Conservation (phyloP, 2,113 vertebrate species). For the Brachypteracias leptosomus region DNA sequence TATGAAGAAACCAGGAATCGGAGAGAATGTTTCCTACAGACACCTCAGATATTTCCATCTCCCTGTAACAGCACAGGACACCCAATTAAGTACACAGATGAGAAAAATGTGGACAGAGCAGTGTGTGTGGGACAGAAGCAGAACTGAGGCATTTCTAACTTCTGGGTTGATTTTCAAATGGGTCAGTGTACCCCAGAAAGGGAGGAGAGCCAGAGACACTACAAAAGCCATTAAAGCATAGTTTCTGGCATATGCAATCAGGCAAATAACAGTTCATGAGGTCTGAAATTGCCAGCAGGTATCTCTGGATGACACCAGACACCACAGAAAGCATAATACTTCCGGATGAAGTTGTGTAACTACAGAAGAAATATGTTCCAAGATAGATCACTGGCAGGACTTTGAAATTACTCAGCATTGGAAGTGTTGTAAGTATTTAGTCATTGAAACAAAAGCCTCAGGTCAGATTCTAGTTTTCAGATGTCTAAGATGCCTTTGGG, state of each 20-base stretch:
- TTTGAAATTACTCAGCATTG: slow-evolving; percentile 44
- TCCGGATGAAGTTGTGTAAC: slow-evolving; percentile 54
- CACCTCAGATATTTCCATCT: not conserved
- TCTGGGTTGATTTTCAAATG: not conserved
- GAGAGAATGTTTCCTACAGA: not conserved
- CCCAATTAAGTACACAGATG: not conserved
- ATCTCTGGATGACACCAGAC: slow-evolving; percentile 41
- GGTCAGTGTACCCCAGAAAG: not conserved
- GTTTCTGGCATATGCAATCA: slow-evolving; percentile 45
- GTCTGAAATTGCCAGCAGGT: slow-evolving; percentile 38
- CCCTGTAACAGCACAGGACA: not conserved
- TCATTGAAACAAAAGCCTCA: slow-evolving; percentile 56
- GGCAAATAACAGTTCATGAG: slow-evolving; percentile 30
- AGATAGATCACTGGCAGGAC: slow-evolving; percentile 56
- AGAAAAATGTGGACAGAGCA: not conserved
- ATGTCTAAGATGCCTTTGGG: slow-evolving; percentile 39
- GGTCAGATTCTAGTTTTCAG: no score
- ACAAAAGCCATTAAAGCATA: slow-evolving; percentile 7
- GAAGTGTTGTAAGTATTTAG: slow-evolving; percentile 35
- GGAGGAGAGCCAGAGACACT: not conserved
- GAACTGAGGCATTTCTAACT: not conserved
- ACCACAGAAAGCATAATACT: slow-evolving; percentile 37
- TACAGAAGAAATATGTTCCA: slow-evolving; percentile 57
- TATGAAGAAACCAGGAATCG: slow-evolving; percentile 7
- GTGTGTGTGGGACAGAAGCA: not conserved